phyloP scores from a whole-genome alignment of 2,113 vertebrate genomes.

The Erpornis zantholeuca region DNA sequence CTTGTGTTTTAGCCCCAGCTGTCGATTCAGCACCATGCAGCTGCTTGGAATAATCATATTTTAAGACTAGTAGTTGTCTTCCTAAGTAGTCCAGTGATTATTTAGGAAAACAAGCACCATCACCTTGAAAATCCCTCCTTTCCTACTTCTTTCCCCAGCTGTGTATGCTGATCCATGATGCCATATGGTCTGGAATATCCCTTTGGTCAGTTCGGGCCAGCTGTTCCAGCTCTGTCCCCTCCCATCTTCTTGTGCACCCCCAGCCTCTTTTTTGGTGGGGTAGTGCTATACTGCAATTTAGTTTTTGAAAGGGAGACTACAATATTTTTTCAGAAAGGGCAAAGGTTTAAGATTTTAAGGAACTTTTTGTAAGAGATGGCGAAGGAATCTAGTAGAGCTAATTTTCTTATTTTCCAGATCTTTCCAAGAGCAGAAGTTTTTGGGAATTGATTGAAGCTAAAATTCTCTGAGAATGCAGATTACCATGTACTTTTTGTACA shows the following conservation, averaged over 20 bases:
- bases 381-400: neutral
- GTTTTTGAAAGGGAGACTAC: neutral
- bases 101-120: neutral
- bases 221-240: neutral
- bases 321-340: neutral
- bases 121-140: neutral
- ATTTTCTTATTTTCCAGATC: neutral
- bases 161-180: neutral
- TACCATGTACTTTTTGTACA: neutral
- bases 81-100: neutral
- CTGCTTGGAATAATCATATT: neutral
- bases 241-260: neutral
- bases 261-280: neutral
- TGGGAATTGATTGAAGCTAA: neutral
- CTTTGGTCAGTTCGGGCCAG: neutral
- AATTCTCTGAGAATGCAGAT: neutral
- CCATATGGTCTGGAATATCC: neutral
- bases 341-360: neutral
- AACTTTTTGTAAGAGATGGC: neutral
- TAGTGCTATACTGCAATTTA: neutral
- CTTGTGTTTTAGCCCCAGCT: neutral
- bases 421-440: neutral
- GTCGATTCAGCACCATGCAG: rapidly evolving
- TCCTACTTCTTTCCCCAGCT: neutral
- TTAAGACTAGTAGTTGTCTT: neutral